A percentile compares a stretch with the other conserved stretches of the same genome.
These are phyloP conservation scores for Panzeria rudis DNA, from an alignment of 2,888 invertebrate genomes.

Conservation along the genomic window DNA sequence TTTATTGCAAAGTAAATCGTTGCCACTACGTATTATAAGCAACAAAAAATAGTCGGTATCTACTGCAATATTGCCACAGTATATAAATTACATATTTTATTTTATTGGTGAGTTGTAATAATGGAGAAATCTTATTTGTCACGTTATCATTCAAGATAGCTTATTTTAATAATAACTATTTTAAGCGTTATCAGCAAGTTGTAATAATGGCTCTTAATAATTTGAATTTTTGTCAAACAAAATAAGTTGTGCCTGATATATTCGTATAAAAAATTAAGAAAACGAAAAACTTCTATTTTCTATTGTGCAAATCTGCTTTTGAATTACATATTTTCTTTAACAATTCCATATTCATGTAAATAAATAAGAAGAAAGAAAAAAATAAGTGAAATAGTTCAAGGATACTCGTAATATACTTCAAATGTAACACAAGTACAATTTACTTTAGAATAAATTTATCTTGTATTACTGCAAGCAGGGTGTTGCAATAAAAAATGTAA, in stretches of 20 bases:
- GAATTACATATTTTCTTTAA: not conserved
- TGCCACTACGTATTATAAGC: too few relatives aligned
- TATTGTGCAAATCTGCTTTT: slow-evolving; percentile 1
- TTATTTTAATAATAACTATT: too few relatives aligned
- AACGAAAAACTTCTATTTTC: not conserved
- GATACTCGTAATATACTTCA: slow-evolving; percentile 67
- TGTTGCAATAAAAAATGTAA: not conserved
- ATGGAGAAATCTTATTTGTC: too few relatives aligned
- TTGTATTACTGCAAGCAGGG: slow-evolving; percentile 2
- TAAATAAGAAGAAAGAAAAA: slow-evolving; percentile 27
- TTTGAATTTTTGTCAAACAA: not conserved
- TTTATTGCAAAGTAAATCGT: too few relatives aligned
- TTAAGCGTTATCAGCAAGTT: too few relatives aligned
- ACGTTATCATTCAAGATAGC: too few relatives aligned
- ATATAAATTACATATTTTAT: too few relatives aligned
- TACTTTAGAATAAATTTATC: slow-evolving; percentile 50
- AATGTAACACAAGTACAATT: slow-evolving; percentile 66
- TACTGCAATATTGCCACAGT: too few relatives aligned
- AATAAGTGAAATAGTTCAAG: slow-evolving; percentile 67
- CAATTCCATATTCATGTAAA: slow-evolving; percentile 24
- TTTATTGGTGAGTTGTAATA: too few relatives aligned
- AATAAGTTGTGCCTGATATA: not conserved
- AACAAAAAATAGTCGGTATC: too few relatives aligned
- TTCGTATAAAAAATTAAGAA: not conserved
- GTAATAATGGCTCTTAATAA: too few relatives aligned